A percentile compares a stretch with the other conserved stretches of the same genome.
phyloP scores from a whole-genome alignment of 37 sponge, comb jelly and placozoan species.

The Mnemiopsis leidyi region DNA sequence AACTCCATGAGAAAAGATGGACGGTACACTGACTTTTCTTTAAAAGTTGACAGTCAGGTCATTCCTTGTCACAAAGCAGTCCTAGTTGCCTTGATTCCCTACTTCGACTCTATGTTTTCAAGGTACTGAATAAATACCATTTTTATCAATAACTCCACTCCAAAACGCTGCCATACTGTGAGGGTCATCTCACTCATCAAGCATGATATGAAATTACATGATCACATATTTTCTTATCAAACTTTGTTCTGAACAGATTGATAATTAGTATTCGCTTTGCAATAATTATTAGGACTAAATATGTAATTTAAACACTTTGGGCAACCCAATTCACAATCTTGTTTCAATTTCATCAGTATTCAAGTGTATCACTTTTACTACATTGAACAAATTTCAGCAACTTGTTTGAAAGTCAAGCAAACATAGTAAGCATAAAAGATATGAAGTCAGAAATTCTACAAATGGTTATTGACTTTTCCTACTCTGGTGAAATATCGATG shows the following conservation, averaged over 20 bases:
- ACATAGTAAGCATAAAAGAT: constrained; percentile 5
- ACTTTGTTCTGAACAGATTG: no score
- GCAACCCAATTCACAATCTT: neutral
- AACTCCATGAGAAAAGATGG: neutral
- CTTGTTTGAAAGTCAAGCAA: neutral
- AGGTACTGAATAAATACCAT: no score
- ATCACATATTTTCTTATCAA: no score
- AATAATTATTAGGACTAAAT: no score
- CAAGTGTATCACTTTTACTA: no score
- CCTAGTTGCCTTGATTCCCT: constrained; percentile 41
- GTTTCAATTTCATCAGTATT: neutral
- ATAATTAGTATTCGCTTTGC: no score
- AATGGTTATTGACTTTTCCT: constrained; percentile 31
- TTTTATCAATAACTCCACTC: no score
- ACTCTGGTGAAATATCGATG: constrained; percentile 15
- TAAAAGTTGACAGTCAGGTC: neutral
- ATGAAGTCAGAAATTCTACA: neutral
- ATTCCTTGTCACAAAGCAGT: constrained; percentile 50
- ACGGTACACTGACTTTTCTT: constrained; percentile 16
- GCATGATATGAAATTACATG: no score
- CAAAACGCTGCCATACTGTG: no score
- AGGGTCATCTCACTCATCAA: no score
- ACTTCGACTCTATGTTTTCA: constrained; percentile 55
- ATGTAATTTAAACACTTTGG: neutral
- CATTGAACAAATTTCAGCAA: constrained; percentile 37